A percentile compares a stretch with the other conserved stretches of the same genome.
Conservation (phyloP, 2,888 invertebrate species). For the Pristionchus arcanus region DNA sequence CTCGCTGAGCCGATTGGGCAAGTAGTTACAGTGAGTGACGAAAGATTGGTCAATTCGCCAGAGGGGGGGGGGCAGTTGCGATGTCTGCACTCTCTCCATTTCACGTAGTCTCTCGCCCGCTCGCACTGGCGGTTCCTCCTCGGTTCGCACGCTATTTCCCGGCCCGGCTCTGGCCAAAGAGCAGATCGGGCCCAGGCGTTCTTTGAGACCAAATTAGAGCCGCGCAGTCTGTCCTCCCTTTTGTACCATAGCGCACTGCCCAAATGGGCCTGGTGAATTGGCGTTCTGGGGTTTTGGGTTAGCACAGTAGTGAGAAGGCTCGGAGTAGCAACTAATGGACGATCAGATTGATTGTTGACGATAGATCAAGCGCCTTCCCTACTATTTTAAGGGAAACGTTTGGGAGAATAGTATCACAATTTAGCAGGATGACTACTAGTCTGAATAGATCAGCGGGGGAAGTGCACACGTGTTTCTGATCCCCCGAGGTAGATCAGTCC, state of each 20-base stretch:
- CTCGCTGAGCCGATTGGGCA: not conserved
- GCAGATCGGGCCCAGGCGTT: not conserved
- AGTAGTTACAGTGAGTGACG: constrained; percentile 49
- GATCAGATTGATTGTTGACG: too few relatives aligned
- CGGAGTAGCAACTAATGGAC: not conserved
- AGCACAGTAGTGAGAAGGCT: not conserved
- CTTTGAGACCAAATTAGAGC: constrained; percentile 15
- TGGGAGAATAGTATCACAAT: not conserved
- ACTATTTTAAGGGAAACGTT: too few relatives aligned
- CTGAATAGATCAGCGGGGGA: not conserved
- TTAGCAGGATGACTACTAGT: not conserved
- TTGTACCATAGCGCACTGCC: not conserved
- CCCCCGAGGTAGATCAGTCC: not conserved
- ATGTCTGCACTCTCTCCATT: not conserved
- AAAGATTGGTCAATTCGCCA: not conserved
- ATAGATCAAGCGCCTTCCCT: too few relatives aligned
- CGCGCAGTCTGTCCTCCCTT: not conserved
- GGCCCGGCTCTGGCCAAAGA: not conserved
- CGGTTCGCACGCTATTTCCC: not conserved
- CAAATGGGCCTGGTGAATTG: not conserved
- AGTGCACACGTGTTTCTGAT: not conserved
- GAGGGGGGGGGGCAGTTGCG: not conserved
- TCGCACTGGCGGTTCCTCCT: not conserved
- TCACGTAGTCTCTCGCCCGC: not conserved
- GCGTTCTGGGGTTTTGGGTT: not conserved